Conservation (phyloP, 2,797 vertebrate species). For the Siniperca obscura region DNA sequence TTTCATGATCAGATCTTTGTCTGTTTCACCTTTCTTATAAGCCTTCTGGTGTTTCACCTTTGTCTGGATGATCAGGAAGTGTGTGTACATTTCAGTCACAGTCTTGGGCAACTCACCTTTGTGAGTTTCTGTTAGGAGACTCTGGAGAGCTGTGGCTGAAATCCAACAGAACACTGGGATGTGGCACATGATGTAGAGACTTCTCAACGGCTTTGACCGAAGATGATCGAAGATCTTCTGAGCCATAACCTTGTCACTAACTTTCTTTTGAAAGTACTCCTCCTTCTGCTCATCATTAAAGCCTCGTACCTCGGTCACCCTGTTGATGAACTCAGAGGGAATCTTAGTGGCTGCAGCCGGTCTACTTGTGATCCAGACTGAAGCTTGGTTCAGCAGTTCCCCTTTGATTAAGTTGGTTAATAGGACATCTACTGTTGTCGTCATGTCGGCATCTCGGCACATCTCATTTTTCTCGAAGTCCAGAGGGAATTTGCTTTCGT, state of each 20-base stretch:
- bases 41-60: constrained; percentile 19
- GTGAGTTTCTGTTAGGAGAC: background rate
- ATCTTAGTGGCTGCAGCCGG: constrained; percentile 38
- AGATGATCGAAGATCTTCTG: constrained; percentile 27
- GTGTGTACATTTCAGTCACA: constrained; percentile 46
- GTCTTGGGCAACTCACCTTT: constrained; percentile 29
- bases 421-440: constrained; percentile 10
- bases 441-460: too few relatives aligned
- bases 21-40: constrained; percentile 17
- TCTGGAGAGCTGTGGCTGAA: constrained; percentile 10
- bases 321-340: background rate
- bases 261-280: constrained; percentile 35
- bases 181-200: constrained; percentile 54
- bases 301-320: constrained; percentile 47
- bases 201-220: constrained; percentile 16
- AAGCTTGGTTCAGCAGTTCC: constrained; percentile 29
- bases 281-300: constrained; percentile 44
- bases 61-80: constrained; percentile 47
- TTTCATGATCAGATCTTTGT: constrained; percentile 39
- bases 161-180: constrained; percentile 47
- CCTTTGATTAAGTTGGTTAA: constrained; percentile 40
- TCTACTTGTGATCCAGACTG: constrained; percentile 49
- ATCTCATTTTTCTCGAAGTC: background rate
- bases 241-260: constrained; percentile 7
- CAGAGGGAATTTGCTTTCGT: constrained; percentile 29